phyloP scores from a whole-genome alignment of 2,797 vertebrate genomes.

The Hapalemur alaotrensis region DNA sequence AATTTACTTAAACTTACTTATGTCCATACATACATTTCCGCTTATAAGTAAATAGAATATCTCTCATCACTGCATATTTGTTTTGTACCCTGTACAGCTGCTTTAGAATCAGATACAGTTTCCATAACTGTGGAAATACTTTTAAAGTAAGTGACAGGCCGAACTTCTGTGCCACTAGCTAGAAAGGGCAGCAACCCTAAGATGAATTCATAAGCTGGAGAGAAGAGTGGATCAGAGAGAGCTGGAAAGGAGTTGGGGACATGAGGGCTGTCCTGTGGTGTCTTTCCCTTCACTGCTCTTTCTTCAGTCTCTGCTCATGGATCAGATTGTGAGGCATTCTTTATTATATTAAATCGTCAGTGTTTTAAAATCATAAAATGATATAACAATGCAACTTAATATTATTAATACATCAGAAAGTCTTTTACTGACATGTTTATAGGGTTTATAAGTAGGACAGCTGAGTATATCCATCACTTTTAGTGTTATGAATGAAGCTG shows the following conservation, averaged over 20 bases:
- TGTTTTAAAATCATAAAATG: neutral
- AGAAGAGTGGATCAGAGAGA: neutral
- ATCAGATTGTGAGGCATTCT: neutral
- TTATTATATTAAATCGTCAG: neutral
- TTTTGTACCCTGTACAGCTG: neutral
- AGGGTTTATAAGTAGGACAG: neutral
- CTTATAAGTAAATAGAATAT: neutral
- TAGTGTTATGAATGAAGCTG: neutral
- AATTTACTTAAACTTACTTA: neutral
- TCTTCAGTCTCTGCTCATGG: neutral
- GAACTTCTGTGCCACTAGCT: neutral
- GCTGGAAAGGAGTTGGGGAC: neutral
- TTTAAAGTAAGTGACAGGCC: neutral
- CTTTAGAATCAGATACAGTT: neutral
- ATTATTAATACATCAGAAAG: neutral
- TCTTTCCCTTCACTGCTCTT: neutral
- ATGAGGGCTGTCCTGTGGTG: neutral
- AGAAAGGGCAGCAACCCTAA: neutral
- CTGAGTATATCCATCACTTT: no score
- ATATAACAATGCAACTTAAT: accelerated
- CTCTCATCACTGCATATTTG: accelerated
- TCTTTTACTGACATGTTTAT: neutral
- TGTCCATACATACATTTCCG: accelerated
- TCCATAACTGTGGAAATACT: no score
- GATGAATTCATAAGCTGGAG: accelerated